Percentiles rank a stretch among this genome's conserved stretches.
Conservation (phyloP, 2,888 invertebrate genomes). For the Drepanosiphum platanoidis region DNA sequence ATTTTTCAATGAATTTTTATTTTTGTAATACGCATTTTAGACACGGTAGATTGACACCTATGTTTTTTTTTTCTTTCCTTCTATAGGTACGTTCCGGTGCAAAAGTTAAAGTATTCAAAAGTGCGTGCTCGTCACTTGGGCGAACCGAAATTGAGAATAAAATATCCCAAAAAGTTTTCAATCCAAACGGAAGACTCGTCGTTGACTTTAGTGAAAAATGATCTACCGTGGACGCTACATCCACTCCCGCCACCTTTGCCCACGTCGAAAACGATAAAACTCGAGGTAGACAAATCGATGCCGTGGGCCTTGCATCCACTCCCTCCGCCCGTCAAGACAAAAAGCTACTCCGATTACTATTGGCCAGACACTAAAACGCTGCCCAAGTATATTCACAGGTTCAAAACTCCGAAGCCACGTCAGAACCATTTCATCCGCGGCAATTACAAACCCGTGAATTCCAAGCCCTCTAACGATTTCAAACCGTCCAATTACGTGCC, state of each 20-base stretch:
- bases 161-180: conserved; percentile 50
- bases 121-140: conserved; percentile 37
- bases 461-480: conserved; percentile 4
- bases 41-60: conserved; percentile 4
- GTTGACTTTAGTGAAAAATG: conserved; percentile 30
- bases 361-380: conserved; percentile 23
- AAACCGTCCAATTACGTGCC: neutral
- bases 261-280: conserved; percentile 1
- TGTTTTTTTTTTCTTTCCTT: neutral
- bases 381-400: neutral
- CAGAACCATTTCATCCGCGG: neutral
- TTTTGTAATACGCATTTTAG: neutral
- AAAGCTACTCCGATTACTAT: conserved; percentile 29
- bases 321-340: conserved; percentile 62
- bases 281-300: conserved; percentile 37
- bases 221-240: conserved; percentile 60
- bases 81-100: conserved; percentile 42
- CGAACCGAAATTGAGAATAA: conserved; percentile 37
- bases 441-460: neutral
- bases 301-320: conserved; percentile 63
- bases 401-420: neutral
- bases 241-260: conserved; percentile 48
- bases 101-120: conserved; percentile 41
- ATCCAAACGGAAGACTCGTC: conserved; percentile 12
- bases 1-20: neutral